Evolutionary conservation across 2,113 vertebrate species (phyloP), one percentile per base, ranked within the genome.

Genomic region (Scomber scombrus): DNA sequence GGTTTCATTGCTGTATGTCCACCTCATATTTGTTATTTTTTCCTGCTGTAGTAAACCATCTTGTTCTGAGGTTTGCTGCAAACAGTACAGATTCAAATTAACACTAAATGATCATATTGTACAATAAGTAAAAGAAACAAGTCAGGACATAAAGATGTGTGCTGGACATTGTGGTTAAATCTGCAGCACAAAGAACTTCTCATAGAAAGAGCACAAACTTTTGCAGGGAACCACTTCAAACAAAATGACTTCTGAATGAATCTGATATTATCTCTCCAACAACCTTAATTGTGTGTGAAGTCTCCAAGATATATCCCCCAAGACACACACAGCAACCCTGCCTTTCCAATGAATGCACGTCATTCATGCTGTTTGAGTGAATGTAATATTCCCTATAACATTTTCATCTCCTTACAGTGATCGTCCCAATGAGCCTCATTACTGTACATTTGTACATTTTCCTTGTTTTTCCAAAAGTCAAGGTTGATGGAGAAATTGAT

Each of bases 371-470:
- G 55, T 46, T 19, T 47, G n/a, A 63, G 26, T 52, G 26, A 54
- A 65, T 51, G 15, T 26, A 64, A 47, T 50, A 18, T 29, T 3
- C 26, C 21, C 55, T 10, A 18, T 58, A 61, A 46, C 26, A 57
- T 11, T 34, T 62, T 46, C 31, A 11, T 63, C 49, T 56, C 14
- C 13, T 47, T 29, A 18, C 1, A 50, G 16, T 13, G 29, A 31
- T 26, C 4, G 40, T 71, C 70, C 79, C 66, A 56, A 52, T 52
- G 19, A 49, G 64, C 68, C 54, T 80, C 40, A 55, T 79, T 84
- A 79, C n/a, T 40, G 34, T 40, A 9, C 14, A 13, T 75, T 10
- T 63, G 5, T 13, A 26, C 23, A 26, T 19, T 60, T 26, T 29
- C 43, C 8, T 56, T 14, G 7, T 18, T 56, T 46, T 14, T 47